Percentiles rank a stretch among this genome's conserved stretches.
phyloP scores from a whole-genome alignment of 2,888 invertebrate genomes.

The Augochlorella aurata region DNA sequence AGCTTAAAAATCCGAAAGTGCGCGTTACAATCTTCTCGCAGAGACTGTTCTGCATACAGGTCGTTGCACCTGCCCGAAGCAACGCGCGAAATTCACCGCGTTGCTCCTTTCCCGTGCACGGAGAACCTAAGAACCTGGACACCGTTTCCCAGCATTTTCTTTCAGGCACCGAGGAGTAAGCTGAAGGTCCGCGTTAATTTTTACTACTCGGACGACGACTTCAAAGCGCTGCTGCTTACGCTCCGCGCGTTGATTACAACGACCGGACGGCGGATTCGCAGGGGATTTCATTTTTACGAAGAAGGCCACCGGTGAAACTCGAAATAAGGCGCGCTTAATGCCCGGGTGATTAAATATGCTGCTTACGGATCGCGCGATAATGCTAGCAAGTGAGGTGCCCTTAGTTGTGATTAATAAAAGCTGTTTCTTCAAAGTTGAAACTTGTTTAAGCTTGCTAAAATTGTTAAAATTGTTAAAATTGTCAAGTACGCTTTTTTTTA shows the following conservation, averaged over 20 bases:
- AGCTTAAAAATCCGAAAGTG: neutral
- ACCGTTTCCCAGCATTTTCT: neutral
- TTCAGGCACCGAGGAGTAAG: neutral
- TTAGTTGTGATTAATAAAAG: neutral
- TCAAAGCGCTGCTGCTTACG: neutral
- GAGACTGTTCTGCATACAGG: neutral
- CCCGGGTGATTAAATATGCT: neutral
- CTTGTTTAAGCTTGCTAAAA: neutral
- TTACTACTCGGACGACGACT: neutral
- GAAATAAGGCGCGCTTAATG: neutral
- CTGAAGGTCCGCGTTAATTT: constrained; percentile 1
- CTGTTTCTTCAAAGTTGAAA: neutral
- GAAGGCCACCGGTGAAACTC: neutral
- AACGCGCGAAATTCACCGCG: neutral
- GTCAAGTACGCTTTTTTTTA: too few relatives aligned
- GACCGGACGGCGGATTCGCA: neutral
- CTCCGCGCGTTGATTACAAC: neutral
- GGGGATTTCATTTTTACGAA: neutral
- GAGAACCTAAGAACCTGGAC: neutral
- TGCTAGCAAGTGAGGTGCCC: too few relatives aligned
- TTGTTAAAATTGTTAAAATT: too few relatives aligned
- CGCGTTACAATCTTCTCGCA: neutral
- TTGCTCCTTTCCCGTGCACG: neutral
- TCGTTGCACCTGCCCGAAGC: neutral
- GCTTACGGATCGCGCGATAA: neutral